These are phyloP conservation scores for Calameuta filiformis DNA, from an alignment of 2,888 invertebrate genomes.

Conservation along the genomic window DNA sequence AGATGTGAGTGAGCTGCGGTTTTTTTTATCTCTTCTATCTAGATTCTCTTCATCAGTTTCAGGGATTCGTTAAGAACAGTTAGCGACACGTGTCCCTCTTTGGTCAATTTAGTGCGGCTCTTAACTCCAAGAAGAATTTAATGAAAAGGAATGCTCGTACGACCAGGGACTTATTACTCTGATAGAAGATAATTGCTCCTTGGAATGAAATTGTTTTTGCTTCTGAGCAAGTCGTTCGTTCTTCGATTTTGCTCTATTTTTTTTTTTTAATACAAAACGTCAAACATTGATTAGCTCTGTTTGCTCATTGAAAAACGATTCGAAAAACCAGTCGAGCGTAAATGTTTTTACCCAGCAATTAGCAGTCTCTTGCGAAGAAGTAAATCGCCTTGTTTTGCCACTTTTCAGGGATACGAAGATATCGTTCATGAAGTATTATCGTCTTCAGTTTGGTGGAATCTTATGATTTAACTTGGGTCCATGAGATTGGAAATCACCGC, in stretches of 20 bases:
- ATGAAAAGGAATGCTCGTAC: neutral
- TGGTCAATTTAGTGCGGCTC: neutral
- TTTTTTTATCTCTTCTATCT: no score
- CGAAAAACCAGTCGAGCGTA: neutral
- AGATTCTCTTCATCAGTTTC: neutral
- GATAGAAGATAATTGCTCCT: neutral
- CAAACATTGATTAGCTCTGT: neutral
- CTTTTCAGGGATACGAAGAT: no score
- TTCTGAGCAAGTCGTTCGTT: neutral
- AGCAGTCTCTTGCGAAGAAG: no score
- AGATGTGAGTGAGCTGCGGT: no score
- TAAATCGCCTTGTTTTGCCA: no score
- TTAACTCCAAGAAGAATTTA: neutral
- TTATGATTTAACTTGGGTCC: neutral
- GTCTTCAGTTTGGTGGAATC: neutral
- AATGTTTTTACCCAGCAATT: neutral
- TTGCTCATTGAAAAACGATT: neutral
- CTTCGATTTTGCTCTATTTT: neutral
- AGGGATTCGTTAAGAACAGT: neutral
- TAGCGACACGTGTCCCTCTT: neutral
- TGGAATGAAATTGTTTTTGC: neutral
- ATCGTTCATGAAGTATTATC: neutral
- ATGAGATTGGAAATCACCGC: neutral
- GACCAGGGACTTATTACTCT: neutral
- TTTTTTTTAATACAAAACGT: neutral